phyloP scores from a whole-genome alignment of 2,113 vertebrate species.

The Vulpes lagopus region DNA sequence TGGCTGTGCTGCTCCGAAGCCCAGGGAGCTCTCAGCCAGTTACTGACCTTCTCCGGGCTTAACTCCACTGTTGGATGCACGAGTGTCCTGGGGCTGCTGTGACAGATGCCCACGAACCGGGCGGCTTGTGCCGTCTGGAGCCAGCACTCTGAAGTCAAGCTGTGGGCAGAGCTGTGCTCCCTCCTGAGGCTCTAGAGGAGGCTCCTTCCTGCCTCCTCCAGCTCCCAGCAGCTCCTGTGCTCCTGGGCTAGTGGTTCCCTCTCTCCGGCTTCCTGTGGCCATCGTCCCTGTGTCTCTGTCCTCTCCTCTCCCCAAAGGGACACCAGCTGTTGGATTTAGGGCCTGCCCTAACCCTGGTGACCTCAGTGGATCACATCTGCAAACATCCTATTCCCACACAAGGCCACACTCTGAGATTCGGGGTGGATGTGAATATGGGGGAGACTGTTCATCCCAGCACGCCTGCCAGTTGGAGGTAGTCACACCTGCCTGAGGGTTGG shows the following conservation, averaged over 20 bases:
- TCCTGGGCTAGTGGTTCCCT: accelerated
- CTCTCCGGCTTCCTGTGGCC: accelerated
- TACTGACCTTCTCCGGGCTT: accelerated
- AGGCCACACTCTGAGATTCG: background rate
- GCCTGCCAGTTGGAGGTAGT: background rate
- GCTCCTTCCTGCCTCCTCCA: accelerated
- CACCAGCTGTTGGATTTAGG: background rate
- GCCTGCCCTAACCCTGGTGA: background rate
- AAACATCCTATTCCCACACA: background rate
- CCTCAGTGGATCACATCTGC: background rate
- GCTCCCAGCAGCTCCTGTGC: accelerated
- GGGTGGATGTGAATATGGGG: background rate
- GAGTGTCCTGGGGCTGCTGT: accelerated
- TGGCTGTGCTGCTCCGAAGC: background rate
- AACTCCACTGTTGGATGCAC: accelerated
- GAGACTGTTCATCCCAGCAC: accelerated
- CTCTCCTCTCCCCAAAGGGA: background rate
- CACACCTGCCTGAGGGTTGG: accelerated
- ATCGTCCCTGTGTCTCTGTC: background rate
- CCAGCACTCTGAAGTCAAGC: background rate
- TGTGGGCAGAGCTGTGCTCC: accelerated
- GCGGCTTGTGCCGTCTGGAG: no score
- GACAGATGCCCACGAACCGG: accelerated
- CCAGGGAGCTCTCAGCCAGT: accelerated
- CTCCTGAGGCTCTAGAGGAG: background rate